Conservation (phyloP, 2,113 vertebrate genomes). For the Neodontobutis hainanensis region DNA sequence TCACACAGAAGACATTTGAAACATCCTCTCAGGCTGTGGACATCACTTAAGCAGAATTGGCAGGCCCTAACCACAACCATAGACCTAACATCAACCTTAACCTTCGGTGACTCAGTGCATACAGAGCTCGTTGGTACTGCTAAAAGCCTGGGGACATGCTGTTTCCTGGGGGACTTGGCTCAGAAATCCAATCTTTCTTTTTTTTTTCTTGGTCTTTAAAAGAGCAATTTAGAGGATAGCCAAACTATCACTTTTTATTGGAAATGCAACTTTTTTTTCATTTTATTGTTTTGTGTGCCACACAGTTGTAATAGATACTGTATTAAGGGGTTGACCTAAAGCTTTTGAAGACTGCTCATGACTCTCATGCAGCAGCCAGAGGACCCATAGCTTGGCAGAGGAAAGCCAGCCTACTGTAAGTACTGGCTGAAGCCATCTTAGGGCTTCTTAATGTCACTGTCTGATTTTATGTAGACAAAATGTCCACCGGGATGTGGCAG, state of each 20-base stretch:
- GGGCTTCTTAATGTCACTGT: constrained; percentile 66
- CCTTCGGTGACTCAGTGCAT: constrained; percentile 14
- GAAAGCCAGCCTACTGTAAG: constrained; percentile 37
- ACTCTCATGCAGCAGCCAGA: constrained; percentile 21
- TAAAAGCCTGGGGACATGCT: constrained; percentile 7
- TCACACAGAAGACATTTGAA: constrained; percentile 38
- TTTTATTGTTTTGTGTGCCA: too few species aligned
- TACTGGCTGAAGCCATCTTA: constrained; percentile 65
- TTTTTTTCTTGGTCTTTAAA: not conserved
- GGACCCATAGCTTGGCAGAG: constrained; percentile 3
- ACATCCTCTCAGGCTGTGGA: constrained; percentile 23
- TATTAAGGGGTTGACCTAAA: not conserved
- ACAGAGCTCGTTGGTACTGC: not conserved
- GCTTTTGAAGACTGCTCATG: constrained; percentile 13
- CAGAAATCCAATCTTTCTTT: not conserved
- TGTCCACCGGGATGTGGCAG: constrained; percentile 56
- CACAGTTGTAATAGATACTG: too few species aligned
- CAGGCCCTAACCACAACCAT: constrained; percentile 10
- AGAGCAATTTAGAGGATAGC: not conserved
- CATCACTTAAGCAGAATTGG: constrained; percentile 8
- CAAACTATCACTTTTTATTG: not conserved
- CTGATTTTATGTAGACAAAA: constrained; percentile 73
- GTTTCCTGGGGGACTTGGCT: constrained; percentile 14
- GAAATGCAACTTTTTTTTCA: not conserved
- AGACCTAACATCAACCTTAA: constrained; percentile 13